phyloP scores from a whole-genome alignment of 2,113 vertebrate genomes.

The Phoenicopterus ruber region DNA sequence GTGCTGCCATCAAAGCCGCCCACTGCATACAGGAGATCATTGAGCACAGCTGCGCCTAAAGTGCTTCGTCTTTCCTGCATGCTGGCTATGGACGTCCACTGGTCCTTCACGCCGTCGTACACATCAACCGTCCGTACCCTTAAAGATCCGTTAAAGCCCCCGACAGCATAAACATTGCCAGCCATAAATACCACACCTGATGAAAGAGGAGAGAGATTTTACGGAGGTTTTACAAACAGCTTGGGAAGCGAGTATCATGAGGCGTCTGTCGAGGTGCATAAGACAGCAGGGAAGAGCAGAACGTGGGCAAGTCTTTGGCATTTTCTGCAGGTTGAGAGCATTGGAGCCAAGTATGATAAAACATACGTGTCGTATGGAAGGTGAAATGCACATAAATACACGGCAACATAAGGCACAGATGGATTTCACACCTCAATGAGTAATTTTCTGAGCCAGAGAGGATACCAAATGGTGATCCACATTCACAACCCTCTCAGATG shows the following conservation, averaged over 20 bases:
- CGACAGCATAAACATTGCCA: constrained; percentile 88
- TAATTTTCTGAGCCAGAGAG: background rate
- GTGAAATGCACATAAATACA: background rate
- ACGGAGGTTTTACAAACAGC: background rate
- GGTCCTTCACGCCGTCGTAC: constrained; percentile 87
- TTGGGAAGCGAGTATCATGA: fast-evolving
- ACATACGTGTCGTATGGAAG: fast-evolving
- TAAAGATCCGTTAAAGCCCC: constrained; percentile 92
- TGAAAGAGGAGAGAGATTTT: background rate
- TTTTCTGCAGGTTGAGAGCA: background rate
- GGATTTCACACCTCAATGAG: background rate
- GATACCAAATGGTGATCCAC: constrained; percentile 6
- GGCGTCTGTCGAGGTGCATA: fast-evolving
- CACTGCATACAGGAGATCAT: constrained; percentile 90
- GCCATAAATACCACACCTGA: constrained; percentile 92
- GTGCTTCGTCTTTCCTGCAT: constrained; percentile 97
- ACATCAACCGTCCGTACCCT: constrained; percentile 91
- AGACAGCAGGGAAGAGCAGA: background rate
- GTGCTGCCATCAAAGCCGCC: constrained; percentile 96
- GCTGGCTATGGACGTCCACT: constrained; percentile 89
- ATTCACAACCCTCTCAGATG: background rate
- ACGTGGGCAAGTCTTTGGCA: fast-evolving
- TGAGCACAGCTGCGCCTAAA: constrained; percentile 87
- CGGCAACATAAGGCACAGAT: background rate
- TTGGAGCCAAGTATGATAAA: background rate